These are phyloP conservation scores for Artemia sinica DNA, from an alignment of 2,888 invertebrate species.

Conservation along the genomic window DNA sequence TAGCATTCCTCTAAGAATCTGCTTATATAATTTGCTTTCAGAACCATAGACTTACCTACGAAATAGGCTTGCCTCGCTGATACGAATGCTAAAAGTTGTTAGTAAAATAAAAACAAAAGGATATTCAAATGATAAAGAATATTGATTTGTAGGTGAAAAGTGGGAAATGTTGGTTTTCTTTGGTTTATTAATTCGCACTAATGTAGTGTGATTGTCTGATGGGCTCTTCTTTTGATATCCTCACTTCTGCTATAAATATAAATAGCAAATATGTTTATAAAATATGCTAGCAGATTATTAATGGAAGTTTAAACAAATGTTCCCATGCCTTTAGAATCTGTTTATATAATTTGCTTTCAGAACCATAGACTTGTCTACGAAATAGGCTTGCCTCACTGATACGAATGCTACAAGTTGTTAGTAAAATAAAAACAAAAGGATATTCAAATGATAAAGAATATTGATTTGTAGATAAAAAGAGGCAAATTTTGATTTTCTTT, in stretches of 20 bases:
- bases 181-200: too few species aligned
- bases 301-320: neutral
- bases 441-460: too few species aligned
- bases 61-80: constrained; percentile 8
- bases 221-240: too few species aligned
- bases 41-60: neutral
- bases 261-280: neutral
- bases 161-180: too few species aligned
- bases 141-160: too few species aligned
- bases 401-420: neutral
- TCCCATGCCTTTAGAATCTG: neutral
- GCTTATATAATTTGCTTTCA: neutral
- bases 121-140: too few species aligned
- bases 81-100: neutral
- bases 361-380: constrained; percentile 4
- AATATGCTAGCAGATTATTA: neutral
- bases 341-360: neutral
- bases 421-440: neutral
- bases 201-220: too few species aligned
- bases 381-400: constrained; percentile 11
- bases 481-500: too few species aligned
- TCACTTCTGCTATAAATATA: too few species aligned
- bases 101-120: neutral
- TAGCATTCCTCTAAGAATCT: too few species aligned
- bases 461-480: too few species aligned